These are phyloP conservation scores for Tiliacea aurago DNA, from an alignment of 2,888 invertebrate species.

Conservation along the genomic window DNA sequence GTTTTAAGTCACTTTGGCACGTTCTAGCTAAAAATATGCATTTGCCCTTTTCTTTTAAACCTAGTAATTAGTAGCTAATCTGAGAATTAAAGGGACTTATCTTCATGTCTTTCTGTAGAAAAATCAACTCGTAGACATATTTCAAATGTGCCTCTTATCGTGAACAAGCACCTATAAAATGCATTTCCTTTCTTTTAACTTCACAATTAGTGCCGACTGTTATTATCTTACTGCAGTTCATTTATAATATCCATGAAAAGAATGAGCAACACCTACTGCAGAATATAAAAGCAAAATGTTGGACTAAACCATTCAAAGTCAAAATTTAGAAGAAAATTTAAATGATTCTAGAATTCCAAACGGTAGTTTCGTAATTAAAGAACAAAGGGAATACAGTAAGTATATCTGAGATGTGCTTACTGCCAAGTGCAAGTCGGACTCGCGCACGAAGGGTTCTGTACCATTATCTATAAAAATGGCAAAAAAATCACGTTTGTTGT, in stretches of 20 bases:
- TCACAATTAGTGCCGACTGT: conserved; percentile 27
- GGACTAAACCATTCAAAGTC: not conserved
- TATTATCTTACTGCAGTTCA: not conserved
- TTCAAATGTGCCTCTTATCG: conserved; percentile 25
- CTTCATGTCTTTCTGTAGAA: conserved; percentile 4
- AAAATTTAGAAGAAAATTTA: too few relatives aligned
- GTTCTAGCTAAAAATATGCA: conserved; percentile 21
- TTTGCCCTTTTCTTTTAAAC: conserved; percentile 24
- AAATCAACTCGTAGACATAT: conserved; percentile 42
- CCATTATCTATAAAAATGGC: too few relatives aligned
- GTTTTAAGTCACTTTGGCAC: conserved; percentile 24
- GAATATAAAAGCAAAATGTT: not conserved
- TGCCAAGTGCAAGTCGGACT: too few relatives aligned
- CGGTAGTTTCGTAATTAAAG: too few relatives aligned
- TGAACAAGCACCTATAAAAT: not conserved
- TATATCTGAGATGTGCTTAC: too few relatives aligned
- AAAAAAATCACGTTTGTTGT: too few relatives aligned
- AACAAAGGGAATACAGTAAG: too few relatives aligned
- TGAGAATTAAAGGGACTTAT: conserved; percentile 33
- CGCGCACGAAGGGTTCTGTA: too few relatives aligned
- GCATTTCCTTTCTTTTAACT: conserved; percentile 6
- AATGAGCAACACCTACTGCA: not conserved
- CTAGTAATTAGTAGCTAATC: conserved; percentile 55
- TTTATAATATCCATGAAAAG: not conserved
- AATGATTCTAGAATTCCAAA: too few relatives aligned